These are phyloP conservation scores for Triplophysa yarkandensis DNA, from an alignment of 2,797 vertebrate genomes.

Conservation along the genomic window DNA sequence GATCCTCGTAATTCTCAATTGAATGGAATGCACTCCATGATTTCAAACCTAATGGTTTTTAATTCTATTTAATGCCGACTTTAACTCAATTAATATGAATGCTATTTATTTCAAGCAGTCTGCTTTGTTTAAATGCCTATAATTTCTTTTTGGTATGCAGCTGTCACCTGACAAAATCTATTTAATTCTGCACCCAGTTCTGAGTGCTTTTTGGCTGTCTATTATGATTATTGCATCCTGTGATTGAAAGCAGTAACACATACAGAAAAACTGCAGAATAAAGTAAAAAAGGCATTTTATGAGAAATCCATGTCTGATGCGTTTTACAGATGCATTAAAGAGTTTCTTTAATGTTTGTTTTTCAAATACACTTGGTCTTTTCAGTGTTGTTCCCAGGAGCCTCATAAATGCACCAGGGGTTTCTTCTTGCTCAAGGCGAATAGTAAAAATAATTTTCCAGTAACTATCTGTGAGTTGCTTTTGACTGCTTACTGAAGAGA, in stretches of 20 bases:
- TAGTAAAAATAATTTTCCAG: constrained; percentile 29
- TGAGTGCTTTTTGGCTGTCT: background rate
- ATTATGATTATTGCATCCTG: background rate
- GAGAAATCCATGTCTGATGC: constrained; percentile 32
- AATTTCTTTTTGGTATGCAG: background rate
- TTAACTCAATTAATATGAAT: constrained; percentile 10
- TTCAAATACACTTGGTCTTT: constrained; percentile 39
- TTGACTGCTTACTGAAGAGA: constrained; percentile 19
- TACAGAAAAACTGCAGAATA: background rate
- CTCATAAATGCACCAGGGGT: constrained; percentile 33
- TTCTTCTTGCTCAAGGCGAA: constrained; percentile 46
- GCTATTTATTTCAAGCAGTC: constrained; percentile 2
- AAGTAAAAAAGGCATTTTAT: background rate
- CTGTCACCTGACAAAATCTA: background rate
- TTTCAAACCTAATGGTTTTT: background rate
- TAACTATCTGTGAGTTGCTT: constrained; percentile 11
- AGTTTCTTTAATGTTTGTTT: constrained; percentile 50
- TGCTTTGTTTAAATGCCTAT: background rate
- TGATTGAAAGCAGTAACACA: background rate
- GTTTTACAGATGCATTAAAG: constrained; percentile 31
- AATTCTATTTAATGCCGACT: background rate
- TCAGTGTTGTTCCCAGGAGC: constrained; percentile 20
- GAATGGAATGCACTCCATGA: background rate
- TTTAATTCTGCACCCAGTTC: background rate
- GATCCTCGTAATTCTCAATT: background rate